These are phyloP conservation scores for Bufotes viridis DNA, from an alignment of 2,797 vertebrate genomes.

Conservation along the genomic window DNA sequence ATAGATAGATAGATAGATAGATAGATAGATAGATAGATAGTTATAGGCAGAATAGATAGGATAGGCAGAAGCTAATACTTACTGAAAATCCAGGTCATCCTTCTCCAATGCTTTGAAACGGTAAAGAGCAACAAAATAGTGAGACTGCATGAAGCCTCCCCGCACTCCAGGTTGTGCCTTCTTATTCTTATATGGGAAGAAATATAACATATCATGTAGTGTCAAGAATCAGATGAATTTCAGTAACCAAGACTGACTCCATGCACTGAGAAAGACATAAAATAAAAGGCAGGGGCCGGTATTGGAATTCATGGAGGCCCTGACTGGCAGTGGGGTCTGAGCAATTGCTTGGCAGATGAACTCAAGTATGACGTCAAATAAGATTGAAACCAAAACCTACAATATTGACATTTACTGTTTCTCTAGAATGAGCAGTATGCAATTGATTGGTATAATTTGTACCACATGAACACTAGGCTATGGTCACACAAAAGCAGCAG, in stretches of 20 bases:
- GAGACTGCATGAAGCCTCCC: constrained; percentile 81
- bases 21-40: not conserved
- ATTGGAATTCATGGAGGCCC: not conserved
- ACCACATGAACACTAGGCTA: too few relatives aligned
- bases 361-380: too few relatives aligned
- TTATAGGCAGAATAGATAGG: too few relatives aligned
- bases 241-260: not conserved
- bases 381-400: too few relatives aligned
- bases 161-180: constrained; percentile 74
- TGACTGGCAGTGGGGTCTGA: too few relatives aligned
- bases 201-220: not conserved
- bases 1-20: too few relatives aligned
- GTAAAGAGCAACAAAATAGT: constrained; percentile 92
- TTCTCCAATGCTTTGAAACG: constrained; percentile 94
- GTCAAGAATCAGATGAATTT: not conserved
- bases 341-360: too few relatives aligned
- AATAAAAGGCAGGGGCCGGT: not conserved
- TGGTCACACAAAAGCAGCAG: too few relatives aligned
- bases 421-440: too few relatives aligned
- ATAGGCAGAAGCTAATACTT: constrained; percentile 66
- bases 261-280: not conserved
- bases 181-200: constrained; percentile 76
- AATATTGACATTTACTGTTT: too few relatives aligned
- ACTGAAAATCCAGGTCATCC: constrained; percentile 95
- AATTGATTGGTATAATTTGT: too few relatives aligned